Evolutionary conservation across 2,113 vertebrate genomes (phyloP).

Genomic region (Felis chaus): DNA sequence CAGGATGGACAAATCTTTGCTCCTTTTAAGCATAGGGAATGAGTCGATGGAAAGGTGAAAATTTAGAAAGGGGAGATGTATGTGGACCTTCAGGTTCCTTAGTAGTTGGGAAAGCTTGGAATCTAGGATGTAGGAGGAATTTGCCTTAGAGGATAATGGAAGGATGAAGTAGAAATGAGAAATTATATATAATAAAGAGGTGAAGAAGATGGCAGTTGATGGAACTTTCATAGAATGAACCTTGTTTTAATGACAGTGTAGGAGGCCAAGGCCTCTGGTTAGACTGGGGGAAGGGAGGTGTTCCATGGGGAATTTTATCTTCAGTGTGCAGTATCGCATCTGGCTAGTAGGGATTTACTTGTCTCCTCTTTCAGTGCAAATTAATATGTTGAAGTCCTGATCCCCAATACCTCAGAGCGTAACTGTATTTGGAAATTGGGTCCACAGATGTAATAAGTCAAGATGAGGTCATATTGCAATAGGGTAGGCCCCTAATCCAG

Average conservation of each 20-base stretch:
- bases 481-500: neutral
- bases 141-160: neutral
- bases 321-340: neutral
- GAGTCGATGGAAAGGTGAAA: neutral
- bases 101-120: neutral
- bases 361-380: neutral
- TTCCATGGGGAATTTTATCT: neutral
- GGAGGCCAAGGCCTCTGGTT: neutral
- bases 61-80: neutral
- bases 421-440: neutral
- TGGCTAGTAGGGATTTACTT: neutral
- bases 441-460: neutral
- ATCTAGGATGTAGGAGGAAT: neutral
- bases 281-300: neutral
- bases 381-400: neutral
- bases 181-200: neutral
- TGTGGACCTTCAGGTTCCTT: neutral
- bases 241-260: neutral
- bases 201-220: neutral
- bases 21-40: neutral
- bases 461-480: neutral
- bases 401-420: fast-evolving
- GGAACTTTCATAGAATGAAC: neutral
- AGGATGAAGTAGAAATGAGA: neutral
- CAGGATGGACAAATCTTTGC: neutral